phyloP scores from a whole-genome alignment of 2,888 invertebrate genomes.

The Chaitophorus viminalis region DNA sequence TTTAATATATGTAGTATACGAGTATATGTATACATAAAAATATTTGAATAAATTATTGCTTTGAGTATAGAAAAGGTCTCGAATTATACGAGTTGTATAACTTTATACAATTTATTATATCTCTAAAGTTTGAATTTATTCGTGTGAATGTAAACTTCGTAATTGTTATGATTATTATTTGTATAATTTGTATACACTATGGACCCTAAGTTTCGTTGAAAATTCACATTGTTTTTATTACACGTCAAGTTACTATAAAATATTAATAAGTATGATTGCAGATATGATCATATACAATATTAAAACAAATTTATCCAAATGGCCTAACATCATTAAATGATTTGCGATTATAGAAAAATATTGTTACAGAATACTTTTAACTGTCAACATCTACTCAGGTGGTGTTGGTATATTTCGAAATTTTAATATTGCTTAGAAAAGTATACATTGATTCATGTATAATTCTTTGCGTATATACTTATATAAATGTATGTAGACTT shows the following conservation, averaged over 20 bases:
- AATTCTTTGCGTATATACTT: neutral
- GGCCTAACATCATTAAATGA: neutral
- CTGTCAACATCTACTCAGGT: neutral
- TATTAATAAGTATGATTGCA: neutral
- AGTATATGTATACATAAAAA: neutral
- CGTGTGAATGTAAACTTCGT: neutral
- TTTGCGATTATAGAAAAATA: neutral
- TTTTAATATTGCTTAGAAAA: neutral
- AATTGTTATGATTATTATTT: neutral
- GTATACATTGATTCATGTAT: neutral
- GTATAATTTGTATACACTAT: neutral
- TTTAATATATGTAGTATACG: no score
- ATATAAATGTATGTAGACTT: neutral
- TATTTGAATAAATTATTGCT: neutral
- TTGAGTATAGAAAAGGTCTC: neutral
- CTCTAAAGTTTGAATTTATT: neutral
- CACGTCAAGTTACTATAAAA: neutral
- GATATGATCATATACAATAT: neutral
- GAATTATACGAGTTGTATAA: neutral
- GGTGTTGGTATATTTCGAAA: neutral
- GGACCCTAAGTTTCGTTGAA: neutral
- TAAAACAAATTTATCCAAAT: neutral
- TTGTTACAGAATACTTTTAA: neutral
- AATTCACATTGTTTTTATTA: neutral
- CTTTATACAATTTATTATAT: neutral